These are phyloP conservation scores for Phalacrocorax brasilianus DNA, from an alignment of 2,113 vertebrate genomes.

Conservation along the genomic window DNA sequence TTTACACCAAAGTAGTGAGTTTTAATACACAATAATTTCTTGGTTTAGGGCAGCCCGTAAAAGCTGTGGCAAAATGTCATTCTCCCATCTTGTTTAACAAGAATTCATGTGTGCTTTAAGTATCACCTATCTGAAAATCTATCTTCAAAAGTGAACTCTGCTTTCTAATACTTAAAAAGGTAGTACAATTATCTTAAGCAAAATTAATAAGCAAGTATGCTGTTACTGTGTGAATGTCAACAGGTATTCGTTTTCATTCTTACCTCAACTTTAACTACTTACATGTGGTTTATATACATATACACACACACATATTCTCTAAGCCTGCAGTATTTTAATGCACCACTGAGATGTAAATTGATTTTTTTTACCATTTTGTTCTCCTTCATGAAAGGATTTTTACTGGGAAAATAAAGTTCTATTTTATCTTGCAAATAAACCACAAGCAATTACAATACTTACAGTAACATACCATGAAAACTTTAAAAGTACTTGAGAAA, in stretches of 20 bases:
- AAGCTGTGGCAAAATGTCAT: background rate
- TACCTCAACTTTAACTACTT: background rate
- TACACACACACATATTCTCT: background rate
- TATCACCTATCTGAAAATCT: background rate
- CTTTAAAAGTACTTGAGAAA: background rate
- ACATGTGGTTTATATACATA: rapidly evolving
- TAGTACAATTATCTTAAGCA: background rate
- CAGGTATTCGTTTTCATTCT: background rate
- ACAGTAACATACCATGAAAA: background rate
- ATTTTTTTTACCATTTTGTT: background rate
- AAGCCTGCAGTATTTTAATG: background rate
- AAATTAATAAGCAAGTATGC: background rate
- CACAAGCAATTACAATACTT: background rate
- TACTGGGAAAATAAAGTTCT: background rate
- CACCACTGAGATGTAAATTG: background rate
- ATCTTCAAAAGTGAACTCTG: background rate
- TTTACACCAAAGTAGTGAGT: background rate
- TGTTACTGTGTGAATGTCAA: background rate
- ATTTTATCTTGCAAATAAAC: background rate
- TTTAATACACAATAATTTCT: background rate
- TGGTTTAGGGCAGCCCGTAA: background rate
- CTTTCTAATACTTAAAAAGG: background rate
- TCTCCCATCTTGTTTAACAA: background rate
- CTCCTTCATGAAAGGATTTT: background rate
- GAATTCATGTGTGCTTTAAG: background rate